Conservation (phyloP, 2,888 invertebrate species). For the Galerucella calmariensis region DNA sequence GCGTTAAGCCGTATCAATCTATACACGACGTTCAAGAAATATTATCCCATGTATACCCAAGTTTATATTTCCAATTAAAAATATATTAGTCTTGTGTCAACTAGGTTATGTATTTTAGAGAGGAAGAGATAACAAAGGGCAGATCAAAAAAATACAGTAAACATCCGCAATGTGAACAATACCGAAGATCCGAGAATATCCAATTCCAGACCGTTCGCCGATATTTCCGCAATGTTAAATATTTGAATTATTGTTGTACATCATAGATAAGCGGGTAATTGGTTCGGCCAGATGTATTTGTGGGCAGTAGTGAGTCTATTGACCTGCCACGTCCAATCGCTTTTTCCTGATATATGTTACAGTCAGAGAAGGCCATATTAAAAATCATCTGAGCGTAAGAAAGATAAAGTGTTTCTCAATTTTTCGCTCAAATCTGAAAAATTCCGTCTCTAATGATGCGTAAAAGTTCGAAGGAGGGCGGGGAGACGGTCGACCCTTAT, state of each 20-base stretch:
- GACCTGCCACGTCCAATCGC: slow-evolving; percentile 37
- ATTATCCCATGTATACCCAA: no score
- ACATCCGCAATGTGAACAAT: slow-evolving; percentile 22
- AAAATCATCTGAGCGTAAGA: slow-evolving; percentile 59
- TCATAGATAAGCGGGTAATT: slow-evolving; percentile 46
- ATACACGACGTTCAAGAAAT: no score
- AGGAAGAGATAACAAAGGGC: neutral
- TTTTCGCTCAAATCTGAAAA: slow-evolving; percentile 48
- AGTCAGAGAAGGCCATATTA: slow-evolving; percentile 56
- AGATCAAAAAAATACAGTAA: slow-evolving; percentile 18
- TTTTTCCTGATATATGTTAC: slow-evolving; percentile 53
- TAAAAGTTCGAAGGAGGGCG: slow-evolving; percentile 50
- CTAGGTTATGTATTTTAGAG: neutral
- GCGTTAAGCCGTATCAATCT: no score
- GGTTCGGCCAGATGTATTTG: slow-evolving; percentile 43
- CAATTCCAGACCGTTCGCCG: slow-evolving; percentile 36
- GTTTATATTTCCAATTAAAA: slow-evolving; percentile 5
- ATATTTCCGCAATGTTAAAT: slow-evolving; percentile 46
- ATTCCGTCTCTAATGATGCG: slow-evolving; percentile 54
- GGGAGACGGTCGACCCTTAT: slow-evolving; percentile 14
- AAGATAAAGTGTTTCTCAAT: slow-evolving; percentile 61
- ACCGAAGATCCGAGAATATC: slow-evolving; percentile 30
- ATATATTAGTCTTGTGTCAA: slow-evolving; percentile 1
- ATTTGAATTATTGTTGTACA: slow-evolving; percentile 46
- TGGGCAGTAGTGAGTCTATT: slow-evolving; percentile 39